Percentiles rank a stretch among this genome's conserved stretches.
These are phyloP conservation scores for Copsychus sechellarum DNA, from an alignment of 2,113 vertebrate species.

Conservation along the genomic window DNA sequence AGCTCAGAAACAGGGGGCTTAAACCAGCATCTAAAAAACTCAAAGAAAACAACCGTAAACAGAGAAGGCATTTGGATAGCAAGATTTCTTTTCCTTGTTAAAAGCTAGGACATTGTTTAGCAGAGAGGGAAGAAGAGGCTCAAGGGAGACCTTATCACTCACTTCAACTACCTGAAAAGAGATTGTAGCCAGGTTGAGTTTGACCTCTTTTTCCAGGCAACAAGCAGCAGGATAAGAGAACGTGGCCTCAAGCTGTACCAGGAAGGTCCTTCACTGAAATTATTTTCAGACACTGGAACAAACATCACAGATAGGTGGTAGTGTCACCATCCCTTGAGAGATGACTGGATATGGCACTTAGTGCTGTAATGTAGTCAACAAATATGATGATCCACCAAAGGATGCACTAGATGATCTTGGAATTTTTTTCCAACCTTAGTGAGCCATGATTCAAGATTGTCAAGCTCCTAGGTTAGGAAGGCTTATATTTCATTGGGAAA, in stretches of 20 bases:
- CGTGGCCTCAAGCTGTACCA: background rate
- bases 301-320: background rate
- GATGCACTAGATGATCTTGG: background rate
- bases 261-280: background rate
- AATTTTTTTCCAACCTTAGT: background rate
- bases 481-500: background rate
- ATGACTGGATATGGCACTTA: rapidly evolving
- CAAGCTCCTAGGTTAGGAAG: background rate
- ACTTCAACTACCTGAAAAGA: background rate
- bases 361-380: rapidly evolving
- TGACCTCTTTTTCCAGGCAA: background rate
- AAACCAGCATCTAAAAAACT: background rate
- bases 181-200: background rate
- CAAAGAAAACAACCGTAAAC: background rate
- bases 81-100: background rate
- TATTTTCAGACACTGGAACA: background rate
- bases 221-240: background rate
- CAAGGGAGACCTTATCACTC: background rate
- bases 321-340: background rate
- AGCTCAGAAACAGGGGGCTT: background rate
- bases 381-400: background rate
- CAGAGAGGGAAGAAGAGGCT: background rate
- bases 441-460: background rate
- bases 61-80: background rate
- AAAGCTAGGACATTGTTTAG: background rate